Percentiles rank a stretch among this genome's conserved stretches.
These are phyloP conservation scores for Macrocentrus cingulum DNA, from an alignment of 1,140 invertebrate genomes.

Conservation along the genomic window DNA sequence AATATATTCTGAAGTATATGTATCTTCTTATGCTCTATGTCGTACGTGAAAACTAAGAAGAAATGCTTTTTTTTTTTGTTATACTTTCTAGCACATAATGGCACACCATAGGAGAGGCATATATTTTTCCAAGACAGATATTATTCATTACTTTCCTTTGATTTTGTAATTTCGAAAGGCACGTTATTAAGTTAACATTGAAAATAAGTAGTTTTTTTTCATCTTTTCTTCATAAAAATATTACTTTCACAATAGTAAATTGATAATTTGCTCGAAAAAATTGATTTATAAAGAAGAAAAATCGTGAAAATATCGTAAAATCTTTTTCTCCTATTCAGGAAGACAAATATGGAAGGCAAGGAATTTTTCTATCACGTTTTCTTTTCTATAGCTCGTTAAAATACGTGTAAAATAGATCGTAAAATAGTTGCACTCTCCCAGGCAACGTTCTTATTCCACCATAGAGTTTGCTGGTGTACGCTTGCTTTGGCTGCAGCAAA, in stretches of 20 bases:
- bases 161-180: constrained; percentile 2
- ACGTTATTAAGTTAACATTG: no score
- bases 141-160: constrained; percentile 17
- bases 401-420: constrained; percentile 7
- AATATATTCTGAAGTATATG: constrained; percentile 31
- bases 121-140: no score
- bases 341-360: constrained; percentile 12
- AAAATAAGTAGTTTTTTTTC: no score
- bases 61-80: constrained; percentile 23
- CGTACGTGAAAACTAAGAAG: constrained; percentile 18
- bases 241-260: no score
- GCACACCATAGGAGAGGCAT: constrained; percentile 33
- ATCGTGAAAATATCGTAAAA: not conserved
- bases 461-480: constrained; percentile 47
- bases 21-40: constrained; percentile 22
- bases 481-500: constrained; percentile 57
- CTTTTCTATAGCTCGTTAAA: not conserved
- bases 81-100: constrained; percentile 32
- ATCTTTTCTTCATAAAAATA: no score
- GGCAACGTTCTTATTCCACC: constrained; percentile 41
- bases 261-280: no score
- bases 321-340: constrained; percentile 9
- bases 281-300: no score
- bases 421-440: constrained; percentile 21
- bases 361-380: not conserved